phyloP scores from a whole-genome alignment of 1,140 invertebrate genomes.

The Dolichoris vasculosae region DNA sequence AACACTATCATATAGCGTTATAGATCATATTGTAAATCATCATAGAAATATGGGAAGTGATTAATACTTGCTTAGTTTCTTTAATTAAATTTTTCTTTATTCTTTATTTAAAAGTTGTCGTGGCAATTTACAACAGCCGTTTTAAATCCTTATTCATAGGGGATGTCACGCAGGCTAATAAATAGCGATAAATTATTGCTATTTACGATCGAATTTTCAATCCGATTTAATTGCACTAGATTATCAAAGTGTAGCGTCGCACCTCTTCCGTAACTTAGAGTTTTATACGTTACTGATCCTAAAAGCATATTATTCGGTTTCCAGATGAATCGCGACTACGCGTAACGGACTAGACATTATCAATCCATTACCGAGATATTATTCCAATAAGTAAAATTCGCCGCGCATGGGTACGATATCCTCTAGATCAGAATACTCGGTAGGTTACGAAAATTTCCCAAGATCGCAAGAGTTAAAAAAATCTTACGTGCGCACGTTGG shows the following conservation, averaged over 20 bases:
- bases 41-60: background rate
- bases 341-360: too few relatives aligned
- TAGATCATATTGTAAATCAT: background rate
- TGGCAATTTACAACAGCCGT: background rate
- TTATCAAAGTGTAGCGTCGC: background rate
- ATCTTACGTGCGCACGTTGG: background rate
- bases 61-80: background rate
- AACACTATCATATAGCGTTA: constrained; percentile 1
- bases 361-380: too few relatives aligned
- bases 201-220: background rate
- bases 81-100: constrained; percentile 11
- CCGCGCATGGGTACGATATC: too few relatives aligned
- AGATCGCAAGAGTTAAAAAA: background rate
- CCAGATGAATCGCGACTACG: background rate
- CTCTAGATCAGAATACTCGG: too few relatives aligned
- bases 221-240: background rate
- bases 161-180: background rate
- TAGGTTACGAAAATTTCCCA: too few relatives aligned
- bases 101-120: background rate
- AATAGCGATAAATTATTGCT: background rate
- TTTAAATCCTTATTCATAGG: background rate
- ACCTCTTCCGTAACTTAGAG: too few relatives aligned
- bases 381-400: too few relatives aligned
- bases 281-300: background rate
- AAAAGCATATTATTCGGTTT: background rate